Conservation (phyloP, 2,113 vertebrate genomes). For the Passer montanus region DNA sequence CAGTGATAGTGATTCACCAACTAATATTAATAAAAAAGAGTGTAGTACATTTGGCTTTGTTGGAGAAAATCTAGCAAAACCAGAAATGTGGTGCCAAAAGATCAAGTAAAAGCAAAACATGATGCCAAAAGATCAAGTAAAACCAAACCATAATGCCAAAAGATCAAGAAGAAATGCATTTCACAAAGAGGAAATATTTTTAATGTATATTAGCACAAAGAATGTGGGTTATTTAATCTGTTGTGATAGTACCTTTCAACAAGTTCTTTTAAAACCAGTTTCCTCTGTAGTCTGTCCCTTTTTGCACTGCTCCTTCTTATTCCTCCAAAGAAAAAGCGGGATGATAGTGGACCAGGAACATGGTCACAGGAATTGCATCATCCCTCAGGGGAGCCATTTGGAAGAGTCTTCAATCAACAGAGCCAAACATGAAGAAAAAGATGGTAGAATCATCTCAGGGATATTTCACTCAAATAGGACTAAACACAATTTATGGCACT, state of each 20-base stretch:
- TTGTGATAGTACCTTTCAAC: background rate
- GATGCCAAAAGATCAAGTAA: background rate
- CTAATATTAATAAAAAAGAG: background rate
- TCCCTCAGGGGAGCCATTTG: conserved; percentile 32
- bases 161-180: background rate
- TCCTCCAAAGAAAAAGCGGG: background rate
- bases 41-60: background rate
- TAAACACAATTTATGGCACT: background rate
- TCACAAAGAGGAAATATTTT: background rate
- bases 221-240: background rate
- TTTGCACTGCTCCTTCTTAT: background rate
- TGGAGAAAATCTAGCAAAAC: background rate
- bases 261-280: background rate
- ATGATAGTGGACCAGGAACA: background rate
- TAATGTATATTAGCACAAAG: background rate
- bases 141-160: background rate
- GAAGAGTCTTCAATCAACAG: conserved; percentile 17
- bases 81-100: background rate
- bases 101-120: background rate
- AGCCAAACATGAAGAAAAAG: conserved; percentile 22
- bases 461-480: background rate
- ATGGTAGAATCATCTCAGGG: conserved; percentile 13
- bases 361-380: conserved; percentile 31
- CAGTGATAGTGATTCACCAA: background rate
- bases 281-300: background rate